Evolutionary conservation across 2,113 vertebrate species (phyloP).

Genomic region (Platichthys stellatus): DNA sequence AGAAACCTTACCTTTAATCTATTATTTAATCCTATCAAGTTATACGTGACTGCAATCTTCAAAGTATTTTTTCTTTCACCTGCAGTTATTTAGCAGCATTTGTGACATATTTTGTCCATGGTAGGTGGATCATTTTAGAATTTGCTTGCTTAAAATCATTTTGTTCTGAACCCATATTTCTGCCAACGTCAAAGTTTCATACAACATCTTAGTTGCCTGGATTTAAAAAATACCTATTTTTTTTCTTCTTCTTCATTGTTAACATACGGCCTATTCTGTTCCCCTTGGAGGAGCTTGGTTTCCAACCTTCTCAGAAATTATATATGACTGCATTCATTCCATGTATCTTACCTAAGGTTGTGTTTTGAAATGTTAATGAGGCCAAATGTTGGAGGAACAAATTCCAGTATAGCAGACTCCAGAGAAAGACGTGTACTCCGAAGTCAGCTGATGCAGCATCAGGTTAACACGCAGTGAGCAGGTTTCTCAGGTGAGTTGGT

Average conservation of each 20-base stretch:
- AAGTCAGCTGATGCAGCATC: slow-evolving; percentile 14
- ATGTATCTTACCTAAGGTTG: not conserved
- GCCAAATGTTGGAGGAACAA: slow-evolving; percentile 14
- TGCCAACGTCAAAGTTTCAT: not conserved
- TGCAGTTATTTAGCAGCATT: not conserved
- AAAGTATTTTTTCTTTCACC: not conserved
- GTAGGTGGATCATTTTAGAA: not conserved
- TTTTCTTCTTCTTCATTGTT: not conserved
- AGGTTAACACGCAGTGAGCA: not conserved
- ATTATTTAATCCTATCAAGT: not conserved
- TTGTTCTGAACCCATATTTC: not conserved
- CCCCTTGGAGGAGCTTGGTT: not conserved
- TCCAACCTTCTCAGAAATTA: slow-evolving; percentile 1
- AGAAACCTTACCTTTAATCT: not conserved
- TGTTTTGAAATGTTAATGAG: not conserved
- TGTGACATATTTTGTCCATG: not conserved
- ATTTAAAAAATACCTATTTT: not conserved
- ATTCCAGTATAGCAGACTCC: slow-evolving; percentile 22
- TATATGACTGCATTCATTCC: too few relatives aligned
- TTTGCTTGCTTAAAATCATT: not conserved
- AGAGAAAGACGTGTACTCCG: slow-evolving; percentile 1
- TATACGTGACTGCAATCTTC: not conserved
- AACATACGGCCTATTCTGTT: not conserved
- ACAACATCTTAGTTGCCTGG: not conserved
- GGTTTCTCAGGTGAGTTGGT: not conserved